Evolutionary conservation across 1,140 invertebrate genomes (phyloP), one percentile per base, ranked within the genome.

Genomic region (Drosophila pectinifera): DNA sequence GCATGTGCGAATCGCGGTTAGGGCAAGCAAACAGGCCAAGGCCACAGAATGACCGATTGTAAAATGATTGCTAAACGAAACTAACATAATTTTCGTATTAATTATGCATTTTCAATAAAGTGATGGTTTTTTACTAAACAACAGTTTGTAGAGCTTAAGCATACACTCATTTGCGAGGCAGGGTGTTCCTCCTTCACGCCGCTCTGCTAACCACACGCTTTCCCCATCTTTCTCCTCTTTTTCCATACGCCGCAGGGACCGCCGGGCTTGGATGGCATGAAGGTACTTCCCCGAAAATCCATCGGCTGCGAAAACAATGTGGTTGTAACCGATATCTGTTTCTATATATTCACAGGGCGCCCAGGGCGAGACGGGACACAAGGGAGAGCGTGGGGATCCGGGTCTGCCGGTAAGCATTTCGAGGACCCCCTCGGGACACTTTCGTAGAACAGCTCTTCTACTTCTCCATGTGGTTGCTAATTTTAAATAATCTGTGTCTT

Each of bases 341-440:
- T 36, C 7, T 42, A 31, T 41, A 18, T 69, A 45, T 63, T 54
- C 61, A 5, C 70, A 98, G 97, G 97, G 97, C 77, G 96, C 96
- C 67, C 96, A 97, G 93, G 97, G 97, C 64, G 97, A 98, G 93
- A 96, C 96, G 38, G 97, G 97, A 62, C 95, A 94, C 77, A 98
- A 98, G 93, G 97, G 97, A 68, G 97, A 98, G 93, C 94, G 97
- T 68, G 97, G 97, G 45, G 97, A 98, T 93, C 96, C 97, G 59
- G 97, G 97, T 82, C 93, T 98, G 92, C 97, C 97, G 91, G 97
- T 98, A 95, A 72, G 45, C 57, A 75, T 24, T 22, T 24, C 22
- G n/a, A 31, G 22, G 14, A 26, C 24, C 8, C 8, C 20, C 34
- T 38, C 38, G 31, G 31, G 54, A 58, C 18, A 41, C 41, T 59